Evolutionary conservation across 2,888 invertebrate species (phyloP), one percentile per base, ranked within the genome.

Genomic region (Bursaphelenchus okinawaensis): DNA sequence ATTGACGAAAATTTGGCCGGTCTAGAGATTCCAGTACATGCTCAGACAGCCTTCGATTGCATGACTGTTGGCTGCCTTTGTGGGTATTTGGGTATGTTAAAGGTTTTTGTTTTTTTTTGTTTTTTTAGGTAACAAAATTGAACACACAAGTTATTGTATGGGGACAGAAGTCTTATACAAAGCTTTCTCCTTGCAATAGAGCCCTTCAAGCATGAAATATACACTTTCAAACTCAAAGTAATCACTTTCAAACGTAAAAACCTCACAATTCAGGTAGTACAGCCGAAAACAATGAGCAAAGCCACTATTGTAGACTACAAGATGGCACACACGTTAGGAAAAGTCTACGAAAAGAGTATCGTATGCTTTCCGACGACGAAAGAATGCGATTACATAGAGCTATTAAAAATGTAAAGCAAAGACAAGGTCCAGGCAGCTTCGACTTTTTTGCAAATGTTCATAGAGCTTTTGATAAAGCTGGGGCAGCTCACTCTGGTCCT

Each of bases 21-120:
- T 23, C 62, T 75, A 57, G 73, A 75, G 0, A 75, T 76, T 4
- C 76, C 77, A 52, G 63, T 78, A 50, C 75, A 76, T 1, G 75
- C 77, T 16, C 69, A 73, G 7, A 71, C 65, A 12, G 70, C 77
- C 60, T 76, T 73, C 52, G 74, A 79, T 63, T 80, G 80, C 67
- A 74, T 80, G 78, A 78, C 78, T 62, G 60, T 79, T 31, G 69
- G 73, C n/a, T 80, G 80, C 65, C 66, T 80, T 24, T 79, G 79
- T 61, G 68, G 71, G 23, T 80, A 77, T 65, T 63, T 80, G 31
- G 71, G 78, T 63, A 76, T 75, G n/a, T n/a, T n/a, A n/a, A n/a
- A n/a, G n/a, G n/a, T 72, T 50, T 16, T 62, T 54, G 29, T 8
- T n/a, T 52, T 22, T 19, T n/a, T 52, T 22, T 12, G 8, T 22